These are phyloP conservation scores for Hydraecia micacea DNA, from an alignment of 2,888 invertebrate species.

Conservation along the genomic window DNA sequence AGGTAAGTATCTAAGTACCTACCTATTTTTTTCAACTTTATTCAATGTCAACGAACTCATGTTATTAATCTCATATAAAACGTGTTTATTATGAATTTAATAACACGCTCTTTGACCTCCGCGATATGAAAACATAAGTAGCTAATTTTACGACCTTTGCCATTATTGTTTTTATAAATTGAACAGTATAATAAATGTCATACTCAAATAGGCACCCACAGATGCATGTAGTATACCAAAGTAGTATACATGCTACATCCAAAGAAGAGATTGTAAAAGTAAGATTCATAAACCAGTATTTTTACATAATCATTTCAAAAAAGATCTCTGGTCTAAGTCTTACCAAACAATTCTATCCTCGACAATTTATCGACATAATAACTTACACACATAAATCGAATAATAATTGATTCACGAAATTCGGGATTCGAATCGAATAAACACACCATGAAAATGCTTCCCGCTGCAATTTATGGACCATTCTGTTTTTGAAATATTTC, in stretches of 20 bases:
- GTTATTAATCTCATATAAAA: slow-evolving; percentile 19
- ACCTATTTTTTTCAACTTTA: not conserved
- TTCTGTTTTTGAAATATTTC: slow-evolving; percentile 37
- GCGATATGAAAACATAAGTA: slow-evolving; percentile 2
- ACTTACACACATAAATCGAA: slow-evolving; percentile 51
- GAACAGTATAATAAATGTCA: too few relatives aligned
- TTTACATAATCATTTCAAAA: slow-evolving; percentile 38
- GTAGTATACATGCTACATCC: not conserved
- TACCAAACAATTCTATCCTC: slow-evolving; percentile 32
- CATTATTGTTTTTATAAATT: not conserved
- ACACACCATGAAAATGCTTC: slow-evolving; percentile 38
- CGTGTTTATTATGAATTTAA: slow-evolving; percentile 15
- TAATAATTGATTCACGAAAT: slow-evolving; percentile 54
- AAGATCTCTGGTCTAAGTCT: not conserved
- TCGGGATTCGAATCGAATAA: slow-evolving; percentile 53
- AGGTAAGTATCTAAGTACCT: not conserved
- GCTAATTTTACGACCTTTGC: slow-evolving; percentile 10
- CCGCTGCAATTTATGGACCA: slow-evolving; percentile 45
- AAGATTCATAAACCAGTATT: slow-evolving; percentile 18
- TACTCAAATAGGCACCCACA: not conserved
- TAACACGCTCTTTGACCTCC: slow-evolving; percentile 24
- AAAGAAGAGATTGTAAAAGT: slow-evolving; percentile 35
- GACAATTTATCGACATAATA: slow-evolving; percentile 35
- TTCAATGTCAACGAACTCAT: slow-evolving; percentile 43
- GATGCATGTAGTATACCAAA: too few relatives aligned